Base-by-base conservation (phyloP, 2,888 invertebrate genomes). In the Sphaerophoria rueppellii region DNA sequence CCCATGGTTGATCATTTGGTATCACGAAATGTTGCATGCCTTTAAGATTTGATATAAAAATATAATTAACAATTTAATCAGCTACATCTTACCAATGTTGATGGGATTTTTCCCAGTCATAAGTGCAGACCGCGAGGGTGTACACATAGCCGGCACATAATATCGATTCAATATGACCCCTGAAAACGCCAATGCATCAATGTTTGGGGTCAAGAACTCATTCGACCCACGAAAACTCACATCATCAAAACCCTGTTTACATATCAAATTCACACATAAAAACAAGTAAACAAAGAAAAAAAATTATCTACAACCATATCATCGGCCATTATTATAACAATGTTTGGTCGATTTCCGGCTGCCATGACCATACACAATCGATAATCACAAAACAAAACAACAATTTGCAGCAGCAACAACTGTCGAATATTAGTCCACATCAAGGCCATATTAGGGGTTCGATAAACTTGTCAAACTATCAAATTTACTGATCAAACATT, bases 221-320 rank as follows among this genome's bases (percentile, higher is more conserved):
- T 96, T 93, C 0, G 97, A 97, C 0, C 98, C 98, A 88, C 97
- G 98, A 90, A 96, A 98, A 70, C 97, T 95, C 3, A 98, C 96
- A 90, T 98, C 98, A 90, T 97, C 96, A 95, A 97, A 98, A 11
- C 98, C 98, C 98, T 98, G 91, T 91, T 43, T 12, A 11, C 12
- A 9, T 11, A 9, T 43, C 4, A 12, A 43, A 32, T 48, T 71
- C 76, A 65, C n/a, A 48, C 12, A 63, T 14, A 69, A 14, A 35
- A 7, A 11, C 1, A n/a, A 55, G 4, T 58, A 32, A 58, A 69
- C 16, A 37, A 77, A 32, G 7, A 16, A 4, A 7, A 40, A 12
- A n/a, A 71, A 0, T 40, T 3, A 3, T n/a, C 9, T 12, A 12
- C 37, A 35, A 96, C 96, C 95, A 97, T 93, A 91, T 97, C 96